Evolutionary conservation across 2,888 invertebrate genomes (phyloP).

Genomic region (Oeneis ivallda): DNA sequence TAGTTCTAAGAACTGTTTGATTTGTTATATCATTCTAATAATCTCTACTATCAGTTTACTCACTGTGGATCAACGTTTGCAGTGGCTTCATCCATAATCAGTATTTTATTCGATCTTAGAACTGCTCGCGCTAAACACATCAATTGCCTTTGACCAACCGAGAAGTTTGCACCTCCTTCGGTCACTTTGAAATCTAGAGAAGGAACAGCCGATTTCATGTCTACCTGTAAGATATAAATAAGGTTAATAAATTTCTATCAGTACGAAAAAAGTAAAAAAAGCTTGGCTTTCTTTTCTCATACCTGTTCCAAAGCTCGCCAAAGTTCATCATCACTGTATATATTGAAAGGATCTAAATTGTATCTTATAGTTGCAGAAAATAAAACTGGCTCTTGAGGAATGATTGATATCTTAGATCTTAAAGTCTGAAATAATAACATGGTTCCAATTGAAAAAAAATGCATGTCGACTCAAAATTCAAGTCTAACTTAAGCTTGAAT

Average conservation of each 20-base stretch:
- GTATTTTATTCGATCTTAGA: slow-evolving; percentile 89
- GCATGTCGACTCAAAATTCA: background rate
- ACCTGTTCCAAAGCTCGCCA: slow-evolving; percentile 88
- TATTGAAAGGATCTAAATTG: slow-evolving; percentile 89
- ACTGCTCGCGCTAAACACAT: slow-evolving; percentile 95
- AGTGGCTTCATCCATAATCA: slow-evolving; percentile 96
- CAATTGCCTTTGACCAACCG: slow-evolving; percentile 94
- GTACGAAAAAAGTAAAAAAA: background rate
- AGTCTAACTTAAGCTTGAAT: background rate
- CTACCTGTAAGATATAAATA: slow-evolving; percentile 79
- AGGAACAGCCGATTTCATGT: slow-evolving; percentile 85
- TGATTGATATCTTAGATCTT: slow-evolving; percentile 84
- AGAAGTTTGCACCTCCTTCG: slow-evolving; percentile 90
- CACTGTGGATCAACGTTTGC: slow-evolving; percentile 94
- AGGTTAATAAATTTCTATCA: background rate
- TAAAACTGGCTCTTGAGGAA: slow-evolving; percentile 91
- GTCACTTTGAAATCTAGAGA: slow-evolving; percentile 86
- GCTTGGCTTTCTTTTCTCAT: background rate
- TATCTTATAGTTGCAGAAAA: slow-evolving; percentile 87
- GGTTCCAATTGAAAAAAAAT: background rate
- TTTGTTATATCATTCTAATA: background rate
- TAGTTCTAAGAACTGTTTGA: background rate
- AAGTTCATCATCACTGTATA: slow-evolving; percentile 85
- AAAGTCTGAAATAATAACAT: slow-evolving; percentile 74
- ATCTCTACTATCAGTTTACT: slow-evolving; percentile 42